These are phyloP conservation scores for Pomatorhinus ruficollis DNA, from an alignment of 2,113 vertebrate genomes.

Conservation along the genomic window DNA sequence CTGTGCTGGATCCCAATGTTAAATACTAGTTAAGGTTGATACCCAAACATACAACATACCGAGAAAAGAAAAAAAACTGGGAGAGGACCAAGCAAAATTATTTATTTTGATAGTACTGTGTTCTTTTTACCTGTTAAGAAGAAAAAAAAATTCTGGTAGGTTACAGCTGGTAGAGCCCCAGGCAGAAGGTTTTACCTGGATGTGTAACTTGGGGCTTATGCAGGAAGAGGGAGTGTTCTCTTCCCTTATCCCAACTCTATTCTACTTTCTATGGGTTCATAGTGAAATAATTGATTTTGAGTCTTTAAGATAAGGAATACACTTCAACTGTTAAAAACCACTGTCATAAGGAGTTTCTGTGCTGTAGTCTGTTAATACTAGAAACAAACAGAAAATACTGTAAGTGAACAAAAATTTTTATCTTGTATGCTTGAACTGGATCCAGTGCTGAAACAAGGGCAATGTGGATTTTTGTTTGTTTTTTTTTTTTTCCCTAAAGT, in stretches of 20 bases:
- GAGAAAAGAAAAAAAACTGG: not conserved
- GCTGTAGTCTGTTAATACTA: not conserved
- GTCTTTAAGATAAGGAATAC: not conserved
- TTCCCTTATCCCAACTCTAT: not conserved
- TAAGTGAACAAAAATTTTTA: not conserved
- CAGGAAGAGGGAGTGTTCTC: not conserved
- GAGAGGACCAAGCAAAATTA: not conserved
- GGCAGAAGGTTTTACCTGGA: not conserved
- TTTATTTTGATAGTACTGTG: not conserved
- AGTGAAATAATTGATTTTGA: not conserved
- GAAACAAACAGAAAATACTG: not conserved
- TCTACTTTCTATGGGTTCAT: rapidly evolving
- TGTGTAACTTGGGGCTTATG: not conserved
- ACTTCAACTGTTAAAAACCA: not conserved
- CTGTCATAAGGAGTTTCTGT: not conserved
- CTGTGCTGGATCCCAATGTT: not conserved
- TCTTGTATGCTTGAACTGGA: not conserved
- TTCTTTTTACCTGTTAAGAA: not conserved
- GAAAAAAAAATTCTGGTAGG: too few species aligned
- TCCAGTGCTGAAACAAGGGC: not conserved
- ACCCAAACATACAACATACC: not conserved
- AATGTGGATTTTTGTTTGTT: not conserved
- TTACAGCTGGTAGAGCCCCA: not conserved
- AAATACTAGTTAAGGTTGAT: not conserved
- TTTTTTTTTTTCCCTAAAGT: not conserved